Evolutionary conservation across 1,140 invertebrate species (phyloP), one percentile per base, ranked within the genome.

Genomic region (Diorhabda carinulata): DNA sequence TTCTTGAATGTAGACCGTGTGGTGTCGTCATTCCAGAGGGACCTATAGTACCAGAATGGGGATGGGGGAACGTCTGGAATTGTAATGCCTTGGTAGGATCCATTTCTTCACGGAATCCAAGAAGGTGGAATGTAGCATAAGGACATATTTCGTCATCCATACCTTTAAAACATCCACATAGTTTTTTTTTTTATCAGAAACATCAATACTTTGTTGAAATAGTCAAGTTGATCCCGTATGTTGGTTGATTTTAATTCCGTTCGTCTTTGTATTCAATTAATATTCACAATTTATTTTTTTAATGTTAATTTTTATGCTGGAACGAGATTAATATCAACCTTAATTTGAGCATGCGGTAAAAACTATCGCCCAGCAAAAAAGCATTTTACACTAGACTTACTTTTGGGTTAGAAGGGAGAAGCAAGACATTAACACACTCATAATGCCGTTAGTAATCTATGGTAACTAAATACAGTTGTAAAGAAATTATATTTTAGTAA

Each of bases 111-210:
- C 94, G 91, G 90, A 96, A 96, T 74, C 94, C 94, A 61, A 96
- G 87, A 73, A 96, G 85, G 81, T 96, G 94, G 90, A 96, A 96
- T 9, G 94, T 96, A 3, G 94, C 94, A 82, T 96, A 96, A 8
- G 94, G 94, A 82, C 93, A 95, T 80, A 96, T 96, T 81, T 96
- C 94, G 82, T 96, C 94, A 81, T 96, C 94, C 88, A 94, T 93
- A 81, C 93, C 93, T 92, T 70, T 65, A 72, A 66, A 57, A 43
- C 4, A 25, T 56, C 52, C 52, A 56, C 6, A 6, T 56, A 56
- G 6, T 56, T 56, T 56, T 56, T 56, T 56, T 56, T 56, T 56
- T n/a, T 6, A 61, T 6, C 2, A 25, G 25, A 25, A 25, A 25
- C 25, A 25, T 25, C 25, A 25, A 25, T 25, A 25, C 25, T 25